phyloP scores from a whole-genome alignment of 1,140 invertebrate species.

The Drosophila sp. region DNA sequence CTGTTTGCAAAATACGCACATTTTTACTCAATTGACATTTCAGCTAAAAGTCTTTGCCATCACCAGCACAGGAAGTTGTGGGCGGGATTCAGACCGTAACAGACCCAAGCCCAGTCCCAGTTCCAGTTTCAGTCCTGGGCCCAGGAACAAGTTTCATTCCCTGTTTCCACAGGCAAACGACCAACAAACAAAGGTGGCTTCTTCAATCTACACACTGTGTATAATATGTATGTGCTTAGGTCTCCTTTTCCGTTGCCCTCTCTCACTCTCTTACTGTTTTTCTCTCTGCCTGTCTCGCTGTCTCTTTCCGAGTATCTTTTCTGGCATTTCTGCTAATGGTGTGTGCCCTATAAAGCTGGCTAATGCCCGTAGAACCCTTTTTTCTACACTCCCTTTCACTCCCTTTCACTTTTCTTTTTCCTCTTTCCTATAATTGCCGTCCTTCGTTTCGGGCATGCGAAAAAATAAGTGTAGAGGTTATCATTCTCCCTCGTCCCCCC shows the following conservation, averaged over 20 bases:
- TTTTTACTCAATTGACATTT: conserved; percentile 62
- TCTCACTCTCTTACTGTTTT: not conserved
- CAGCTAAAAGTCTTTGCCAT: conserved; percentile 51
- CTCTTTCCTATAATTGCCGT: conserved; percentile 33
- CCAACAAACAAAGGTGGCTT: conserved; percentile 45
- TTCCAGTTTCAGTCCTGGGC: not conserved
- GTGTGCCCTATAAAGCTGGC: conserved; percentile 56
- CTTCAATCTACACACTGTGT: conserved; percentile 17
- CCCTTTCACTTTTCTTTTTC: not conserved
- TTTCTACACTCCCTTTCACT: conserved; percentile 10
- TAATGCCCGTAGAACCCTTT: conserved; percentile 53
- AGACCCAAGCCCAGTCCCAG: conserved; percentile 1
- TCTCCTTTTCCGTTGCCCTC: conserved; percentile 1
- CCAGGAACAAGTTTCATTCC: not conserved
- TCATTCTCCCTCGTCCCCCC: not conserved
- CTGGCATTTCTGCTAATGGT: conserved; percentile 50
- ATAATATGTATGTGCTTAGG: conserved; percentile 34
- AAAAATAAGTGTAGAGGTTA: conserved; percentile 36
- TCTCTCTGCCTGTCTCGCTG: not conserved
- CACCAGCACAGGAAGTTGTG: conserved; percentile 35
- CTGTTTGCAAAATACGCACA: conserved; percentile 59
- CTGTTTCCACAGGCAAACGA: conserved; percentile 24
- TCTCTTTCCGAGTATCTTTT: conserved; percentile 1
- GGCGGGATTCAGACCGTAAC: conserved; percentile 29
- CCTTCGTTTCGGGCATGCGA: conserved; percentile 34